Evolutionary conservation across 2,113 vertebrate genomes (phyloP), one percentile per base, ranked within the genome.

Genomic region (Gobio gobio): DNA sequence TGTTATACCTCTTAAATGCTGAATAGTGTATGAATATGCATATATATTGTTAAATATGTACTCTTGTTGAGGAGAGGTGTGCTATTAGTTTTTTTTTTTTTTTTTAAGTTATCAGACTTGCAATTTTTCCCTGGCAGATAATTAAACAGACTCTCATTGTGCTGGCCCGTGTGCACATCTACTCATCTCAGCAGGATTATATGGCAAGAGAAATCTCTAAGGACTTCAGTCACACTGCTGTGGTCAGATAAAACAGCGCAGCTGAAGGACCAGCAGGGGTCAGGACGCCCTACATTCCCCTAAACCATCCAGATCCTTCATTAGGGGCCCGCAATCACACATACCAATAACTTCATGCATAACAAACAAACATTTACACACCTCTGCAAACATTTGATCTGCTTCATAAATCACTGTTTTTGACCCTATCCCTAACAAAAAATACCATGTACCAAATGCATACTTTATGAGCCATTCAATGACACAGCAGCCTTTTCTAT

Each of bases 361-460:
- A 33, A 76, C 47, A 20, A n/a, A 76, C 47, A 76, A 76, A 54
- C 49, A 76, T 76, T 76, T 76, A 33, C 74, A 73, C 70, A n/a
- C 2, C 18, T 56, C 6, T 7, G 54, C 18, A 56, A 56, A 56
- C 36, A n/a, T 47, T 45, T n/a, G 33, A 70, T 73, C 40, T 47
- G 40, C 20, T n/a, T 45, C 68, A 43, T n/a, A 72, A 43, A 72
- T 43, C 20, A 68, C 29, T 40, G 66, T 22, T 40, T 70, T 40
- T 70, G 33, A 16, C 12, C 16, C 6, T 3, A 10, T 68, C 64
- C 20, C 29, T 20, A 68, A 68, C 64, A 40, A 40, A 47, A 45
- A 47, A 73, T 73, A n/a, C 3, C 43, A 51, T 24, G 2, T 73
- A 14, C 5, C 22, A 73, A 22, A 73, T 13, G 22, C 2, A 45